Percentiles rank a stretch among this genome's conserved stretches.
These are phyloP conservation scores for Psittacula derbiana DNA, from an alignment of 2,797 vertebrate species.

Conservation along the genomic window DNA sequence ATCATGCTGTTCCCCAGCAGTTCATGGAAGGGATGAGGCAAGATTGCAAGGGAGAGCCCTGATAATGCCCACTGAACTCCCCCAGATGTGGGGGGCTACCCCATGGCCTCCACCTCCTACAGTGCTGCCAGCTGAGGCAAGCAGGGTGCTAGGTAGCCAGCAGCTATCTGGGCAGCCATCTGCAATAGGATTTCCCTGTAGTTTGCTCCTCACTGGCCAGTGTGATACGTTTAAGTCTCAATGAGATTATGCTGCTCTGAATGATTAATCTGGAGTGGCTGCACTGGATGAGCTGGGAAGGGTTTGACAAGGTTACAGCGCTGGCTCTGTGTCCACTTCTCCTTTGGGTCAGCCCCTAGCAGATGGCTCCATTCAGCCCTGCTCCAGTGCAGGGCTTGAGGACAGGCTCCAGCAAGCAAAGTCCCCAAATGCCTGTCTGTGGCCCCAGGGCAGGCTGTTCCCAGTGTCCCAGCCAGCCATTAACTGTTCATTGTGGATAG, in stretches of 20 bases:
- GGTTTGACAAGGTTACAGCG: accelerated
- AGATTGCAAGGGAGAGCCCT: neutral
- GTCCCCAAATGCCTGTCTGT: neutral
- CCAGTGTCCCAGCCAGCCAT: neutral
- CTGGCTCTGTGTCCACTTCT: neutral
- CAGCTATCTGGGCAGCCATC: neutral
- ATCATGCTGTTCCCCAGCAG: accelerated
- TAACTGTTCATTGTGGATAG: neutral
- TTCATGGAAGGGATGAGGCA: neutral
- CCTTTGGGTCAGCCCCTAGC: neutral
- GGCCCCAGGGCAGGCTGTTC: neutral
- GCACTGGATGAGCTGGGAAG: neutral
- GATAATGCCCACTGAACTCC: neutral
- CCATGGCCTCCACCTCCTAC: accelerated
- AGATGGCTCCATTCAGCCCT: neutral
- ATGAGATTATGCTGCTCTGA: slow-evolving; percentile 4
- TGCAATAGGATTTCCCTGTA: neutral
- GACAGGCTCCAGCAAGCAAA: neutral
- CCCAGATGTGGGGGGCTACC: neutral
- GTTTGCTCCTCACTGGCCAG: neutral
- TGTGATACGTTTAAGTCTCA: neutral
- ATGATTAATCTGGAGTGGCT: neutral
- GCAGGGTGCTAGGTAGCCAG: neutral
- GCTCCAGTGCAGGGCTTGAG: neutral
- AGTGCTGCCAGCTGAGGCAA: accelerated